A percentile compares a stretch with the other conserved stretches of the same genome.
These are phyloP conservation scores for Harlomillsia oculata DNA, from an alignment of 1,140 invertebrate genomes.

Conservation along the genomic window DNA sequence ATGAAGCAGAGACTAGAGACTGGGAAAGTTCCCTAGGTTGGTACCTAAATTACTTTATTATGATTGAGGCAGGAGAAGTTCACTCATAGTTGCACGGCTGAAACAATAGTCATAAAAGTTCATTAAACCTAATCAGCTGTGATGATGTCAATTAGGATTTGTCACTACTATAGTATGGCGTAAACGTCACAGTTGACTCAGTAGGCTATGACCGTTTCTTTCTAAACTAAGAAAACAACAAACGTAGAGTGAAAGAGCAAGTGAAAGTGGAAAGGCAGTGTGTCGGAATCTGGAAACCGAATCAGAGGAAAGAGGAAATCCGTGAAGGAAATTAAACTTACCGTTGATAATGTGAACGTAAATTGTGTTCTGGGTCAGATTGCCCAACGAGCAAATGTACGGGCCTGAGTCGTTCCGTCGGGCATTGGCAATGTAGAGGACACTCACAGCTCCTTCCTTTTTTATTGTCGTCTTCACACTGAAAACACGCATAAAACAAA, in stretches of 20 bases:
- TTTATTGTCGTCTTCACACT: conserved; percentile 73
- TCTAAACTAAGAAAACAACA: background rate
- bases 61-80: no score
- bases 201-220: background rate
- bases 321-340: conserved; percentile 41
- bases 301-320: background rate
- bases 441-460: conserved; percentile 60
- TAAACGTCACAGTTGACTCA: background rate
- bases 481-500: conserved; percentile 38
- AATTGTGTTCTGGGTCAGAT: conserved; percentile 62
- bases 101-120: conserved; percentile 9
- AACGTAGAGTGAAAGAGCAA: background rate
- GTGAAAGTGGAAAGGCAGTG: background rate
- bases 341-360: conserved; percentile 74
- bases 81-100: no score
- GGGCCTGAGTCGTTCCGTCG: conserved; percentile 73
- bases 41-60: no score
- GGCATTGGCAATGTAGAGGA: conserved; percentile 72
- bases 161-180: background rate
- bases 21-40: no score
- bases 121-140: conserved; percentile 13
- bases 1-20: no score
- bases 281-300: background rate
- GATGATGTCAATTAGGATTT: conserved; percentile 10
- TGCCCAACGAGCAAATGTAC: conserved; percentile 68